phyloP scores from a whole-genome alignment of 2,113 vertebrate genomes.

The Elanus axillaris region DNA sequence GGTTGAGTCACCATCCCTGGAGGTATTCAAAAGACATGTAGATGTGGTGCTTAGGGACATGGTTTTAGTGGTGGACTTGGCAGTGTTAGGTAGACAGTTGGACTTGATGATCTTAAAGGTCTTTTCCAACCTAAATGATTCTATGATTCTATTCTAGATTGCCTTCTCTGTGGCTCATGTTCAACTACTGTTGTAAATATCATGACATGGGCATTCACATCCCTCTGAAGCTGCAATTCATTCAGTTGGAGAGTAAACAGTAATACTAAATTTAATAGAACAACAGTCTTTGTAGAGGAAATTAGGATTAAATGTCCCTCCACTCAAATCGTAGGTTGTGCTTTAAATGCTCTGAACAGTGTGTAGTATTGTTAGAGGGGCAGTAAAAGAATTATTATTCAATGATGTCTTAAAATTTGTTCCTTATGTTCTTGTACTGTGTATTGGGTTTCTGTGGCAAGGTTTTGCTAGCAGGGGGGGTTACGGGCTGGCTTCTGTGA shows the following conservation, averaged over 20 bases:
- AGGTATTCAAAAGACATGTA: too few species aligned
- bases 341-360: background rate
- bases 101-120: too few species aligned
- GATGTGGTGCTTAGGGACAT: too few species aligned
- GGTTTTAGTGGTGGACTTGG: too few species aligned
- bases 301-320: background rate
- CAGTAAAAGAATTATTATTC: background rate
- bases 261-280: background rate
- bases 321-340: background rate
- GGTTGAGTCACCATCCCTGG: too few species aligned
- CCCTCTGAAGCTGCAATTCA: background rate
- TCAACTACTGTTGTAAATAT: background rate
- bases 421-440: background rate
- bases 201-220: background rate
- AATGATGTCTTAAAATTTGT: background rate
- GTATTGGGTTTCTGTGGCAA: too few species aligned
- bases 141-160: too few species aligned
- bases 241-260: background rate
- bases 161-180: background rate
- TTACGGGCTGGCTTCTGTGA: too few species aligned
- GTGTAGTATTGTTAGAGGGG: background rate
- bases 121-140: too few species aligned
- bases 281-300: background rate
- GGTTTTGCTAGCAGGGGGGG: too few species aligned
- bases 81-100: too few species aligned